Evolutionary conservation across 2,888 invertebrate species (phyloP).

Genomic region (Chrysolina oricalcia): DNA sequence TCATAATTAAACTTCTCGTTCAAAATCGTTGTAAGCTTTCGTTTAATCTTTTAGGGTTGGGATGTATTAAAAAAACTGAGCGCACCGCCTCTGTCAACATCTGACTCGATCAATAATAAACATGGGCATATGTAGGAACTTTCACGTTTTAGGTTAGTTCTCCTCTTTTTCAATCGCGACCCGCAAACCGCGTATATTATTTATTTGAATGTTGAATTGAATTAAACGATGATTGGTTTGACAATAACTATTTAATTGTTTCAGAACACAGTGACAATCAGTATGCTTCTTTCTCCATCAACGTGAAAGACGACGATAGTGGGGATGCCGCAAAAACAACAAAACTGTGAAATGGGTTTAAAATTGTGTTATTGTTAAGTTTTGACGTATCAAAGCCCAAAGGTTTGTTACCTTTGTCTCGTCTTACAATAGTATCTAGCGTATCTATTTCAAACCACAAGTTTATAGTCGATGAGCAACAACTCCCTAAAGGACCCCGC

Average conservation of each 20-base stretch:
- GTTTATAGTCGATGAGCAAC: too few relatives aligned
- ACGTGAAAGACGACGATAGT: background rate
- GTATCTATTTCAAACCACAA: too few relatives aligned
- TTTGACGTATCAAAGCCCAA: constrained; percentile 6
- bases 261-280: background rate
- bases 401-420: constrained; percentile 7
- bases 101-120: constrained; percentile 1
- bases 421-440: background rate
- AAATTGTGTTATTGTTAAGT: background rate
- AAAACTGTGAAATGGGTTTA: background rate
- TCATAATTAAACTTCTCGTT: too few relatives aligned
- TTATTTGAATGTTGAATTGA: background rate
- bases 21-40: too few relatives aligned
- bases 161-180: too few relatives aligned
- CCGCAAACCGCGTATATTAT: background rate
- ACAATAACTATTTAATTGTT: background rate
- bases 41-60: too few relatives aligned
- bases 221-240: background rate
- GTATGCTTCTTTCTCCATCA: background rate
- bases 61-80: too few relatives aligned
- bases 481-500: too few relatives aligned
- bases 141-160: too few relatives aligned
- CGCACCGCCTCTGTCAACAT: too few relatives aligned
- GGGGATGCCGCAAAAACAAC: constrained; percentile 1
- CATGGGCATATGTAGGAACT: background rate